Evolutionary conservation across 2,797 vertebrate species (phyloP), one percentile per base, ranked within the genome.

Genomic region (Hyperoplus immaculatus): DNA sequence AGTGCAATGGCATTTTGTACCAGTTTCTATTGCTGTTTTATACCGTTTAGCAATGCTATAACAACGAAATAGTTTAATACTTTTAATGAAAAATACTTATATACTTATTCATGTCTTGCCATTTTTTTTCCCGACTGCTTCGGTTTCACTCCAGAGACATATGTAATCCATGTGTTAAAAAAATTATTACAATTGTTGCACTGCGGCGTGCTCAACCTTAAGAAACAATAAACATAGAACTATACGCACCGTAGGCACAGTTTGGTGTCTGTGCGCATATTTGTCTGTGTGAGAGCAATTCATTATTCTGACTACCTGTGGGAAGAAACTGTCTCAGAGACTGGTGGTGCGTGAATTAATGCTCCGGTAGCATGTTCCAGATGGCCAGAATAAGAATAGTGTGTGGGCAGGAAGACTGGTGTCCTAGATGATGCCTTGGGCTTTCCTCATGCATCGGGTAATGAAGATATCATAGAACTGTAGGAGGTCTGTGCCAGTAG

Each of bases 341-440:
- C n/a, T 61, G 83, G 16, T 53, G 72, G 49, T 75, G 77, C 45
- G 49, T 89, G 90, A 93, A 92, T 88, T 90, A 90, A 91, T 88
- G 87, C 83, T 87, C 81, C 11, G 51, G 77, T 87, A 80, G 80
- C 71, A 1, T 90, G 90, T 86, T 88, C 83, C 90, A 92, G 83
- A 90, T 89, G 88, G 88, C 86, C 88, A 75, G 64, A 80, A 57
- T 74, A 80, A 89, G 84, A 80, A 85, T 83, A 82, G 78, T 85
- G 82, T 88, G 91, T 88, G 89, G 87, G 88, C 78, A 77, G 86
- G 85, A 79, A 88, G 87, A 87, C 85, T 91, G 84, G 80, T 89
- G 88, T 92, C 89, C 88, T 89, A 90, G 88, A 87, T 87, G 88
- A 87, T 86, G 86, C 86, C 89, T 41, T 85, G 78, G 84, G 89